A percentile compares a stretch with the other conserved stretches of the same genome.
These are phyloP conservation scores for Brachyistius frenatus DNA, from an alignment of 2,113 vertebrate genomes.

Conservation along the genomic window DNA sequence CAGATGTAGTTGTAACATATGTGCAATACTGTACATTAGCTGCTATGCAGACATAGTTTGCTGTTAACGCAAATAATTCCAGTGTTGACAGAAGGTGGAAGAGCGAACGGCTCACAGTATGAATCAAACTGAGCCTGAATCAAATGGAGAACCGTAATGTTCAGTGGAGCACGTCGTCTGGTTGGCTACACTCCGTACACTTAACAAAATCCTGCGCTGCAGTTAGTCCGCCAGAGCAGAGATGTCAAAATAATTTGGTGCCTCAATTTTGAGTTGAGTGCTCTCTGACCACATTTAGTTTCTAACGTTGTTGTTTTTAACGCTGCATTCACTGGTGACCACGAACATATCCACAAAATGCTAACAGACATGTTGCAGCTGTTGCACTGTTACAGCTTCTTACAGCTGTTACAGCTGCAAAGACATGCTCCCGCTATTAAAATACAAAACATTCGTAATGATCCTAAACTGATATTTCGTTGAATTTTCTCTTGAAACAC, in stretches of 20 bases:
- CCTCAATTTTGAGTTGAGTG: constrained; percentile 36
- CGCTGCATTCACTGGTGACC: background rate
- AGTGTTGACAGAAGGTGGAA: background rate
- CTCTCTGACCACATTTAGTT: constrained; percentile 34
- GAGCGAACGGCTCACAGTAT: background rate
- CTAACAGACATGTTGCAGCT: background rate
- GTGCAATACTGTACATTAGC: background rate
- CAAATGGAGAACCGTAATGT: constrained; percentile 6
- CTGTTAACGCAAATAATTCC: background rate
- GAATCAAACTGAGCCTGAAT: constrained; percentile 17
- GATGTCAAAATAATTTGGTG: constrained; percentile 50
- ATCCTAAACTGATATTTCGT: no score
- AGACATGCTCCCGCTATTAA: background rate
- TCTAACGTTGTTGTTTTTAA: constrained; percentile 18
- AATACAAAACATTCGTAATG: background rate
- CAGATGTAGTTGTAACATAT: no score
- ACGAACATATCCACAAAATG: background rate
- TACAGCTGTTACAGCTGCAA: background rate
- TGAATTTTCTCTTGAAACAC: no score
- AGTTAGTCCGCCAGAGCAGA: constrained; percentile 46
- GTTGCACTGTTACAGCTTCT: no score
- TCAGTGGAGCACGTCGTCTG: constrained; percentile 33
- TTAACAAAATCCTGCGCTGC: constrained; percentile 47
- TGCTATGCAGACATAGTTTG: background rate
- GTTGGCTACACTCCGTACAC: constrained; percentile 13